Base-by-base conservation (phyloP, 2,888 invertebrate species). In the Temnothorax unifasciatus region DNA sequence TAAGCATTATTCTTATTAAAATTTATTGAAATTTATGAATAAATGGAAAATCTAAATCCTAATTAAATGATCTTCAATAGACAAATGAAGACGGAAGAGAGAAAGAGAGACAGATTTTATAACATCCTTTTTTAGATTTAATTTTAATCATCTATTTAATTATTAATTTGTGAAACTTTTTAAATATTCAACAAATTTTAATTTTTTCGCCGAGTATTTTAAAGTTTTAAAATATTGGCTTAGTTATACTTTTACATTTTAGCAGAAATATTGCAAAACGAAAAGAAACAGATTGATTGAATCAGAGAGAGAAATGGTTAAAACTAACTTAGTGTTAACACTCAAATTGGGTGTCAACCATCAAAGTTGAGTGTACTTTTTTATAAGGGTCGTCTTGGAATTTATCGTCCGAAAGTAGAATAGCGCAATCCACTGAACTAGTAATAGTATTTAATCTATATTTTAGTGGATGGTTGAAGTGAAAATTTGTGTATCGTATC, bases 21-120 rank as follows among this genome's bases (percentile, higher is more conserved):
- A 59, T 44, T 66, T 59, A 41, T 61, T 13, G 18, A n/a, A n/a
- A 34, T 68, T 59, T 68, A 9, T 69, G 18, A 57, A 29, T 13
- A 44, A 59, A 59, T 25, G 8, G 8, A 59, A 38, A 18, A 38
- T 2, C 25, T 2, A 6, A 25, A 44, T 69, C n/a, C 0, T 74
- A 29, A 29, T 29, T 29, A n/a, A 59, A 38, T 69, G 25, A 41
- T 15, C 9, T 71, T 54, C 8, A 54, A 38, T 15, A 4, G 5
- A 38, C 5, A 2, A 50, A 69, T 2, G 5, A 47, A 13, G 6
- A 2, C 1, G 52, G 18, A 5, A 47, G 47, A 18, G 8, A 34
- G 3, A 61, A 1, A 25, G 25, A 29, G 3, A 29, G 29, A 29
- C 1, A 61, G 18, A 73, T 41, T 57, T 11, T 41, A 73, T 21